A percentile compares a stretch with the other conserved stretches of the same genome.
phyloP scores from a whole-genome alignment of 2,113 vertebrate species.

The Alaudala cheleensis region DNA sequence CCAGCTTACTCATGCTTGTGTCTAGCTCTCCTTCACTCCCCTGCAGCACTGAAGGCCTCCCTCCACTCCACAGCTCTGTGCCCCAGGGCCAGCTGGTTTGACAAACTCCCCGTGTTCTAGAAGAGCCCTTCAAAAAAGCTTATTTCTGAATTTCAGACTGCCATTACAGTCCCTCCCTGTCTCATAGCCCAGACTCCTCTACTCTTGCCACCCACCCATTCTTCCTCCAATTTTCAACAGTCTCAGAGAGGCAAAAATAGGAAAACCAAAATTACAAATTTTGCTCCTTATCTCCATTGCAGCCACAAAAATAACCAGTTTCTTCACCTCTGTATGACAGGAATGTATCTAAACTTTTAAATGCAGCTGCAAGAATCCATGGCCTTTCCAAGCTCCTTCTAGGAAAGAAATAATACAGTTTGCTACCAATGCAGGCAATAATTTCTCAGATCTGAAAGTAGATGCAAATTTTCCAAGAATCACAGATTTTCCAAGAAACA shows the following conservation, averaged over 20 bases:
- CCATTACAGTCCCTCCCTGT: not conserved
- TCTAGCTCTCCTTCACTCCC: not conserved
- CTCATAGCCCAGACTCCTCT: not conserved
- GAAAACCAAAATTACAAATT: not conserved
- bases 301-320: not conserved
- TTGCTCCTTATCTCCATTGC: not conserved
- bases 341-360: not conserved
- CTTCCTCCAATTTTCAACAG: not conserved
- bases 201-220: not conserved
- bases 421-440: not conserved
- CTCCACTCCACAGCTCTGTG: not conserved
- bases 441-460: not conserved
- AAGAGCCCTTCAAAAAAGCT: not conserved
- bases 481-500: not conserved
- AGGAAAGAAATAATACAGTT: not conserved
- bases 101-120: accelerated
- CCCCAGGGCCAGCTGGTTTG: not conserved
- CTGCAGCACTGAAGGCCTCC: not conserved
- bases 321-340: not conserved
- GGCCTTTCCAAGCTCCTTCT: not conserved
- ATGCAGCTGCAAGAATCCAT: not conserved
- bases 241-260: not conserved
- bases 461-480: not conserved
- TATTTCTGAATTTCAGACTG: not conserved
- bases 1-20: not conserved